Base-by-base conservation (phyloP, 2,888 invertebrate species). In the Cordilura impudica region DNA sequence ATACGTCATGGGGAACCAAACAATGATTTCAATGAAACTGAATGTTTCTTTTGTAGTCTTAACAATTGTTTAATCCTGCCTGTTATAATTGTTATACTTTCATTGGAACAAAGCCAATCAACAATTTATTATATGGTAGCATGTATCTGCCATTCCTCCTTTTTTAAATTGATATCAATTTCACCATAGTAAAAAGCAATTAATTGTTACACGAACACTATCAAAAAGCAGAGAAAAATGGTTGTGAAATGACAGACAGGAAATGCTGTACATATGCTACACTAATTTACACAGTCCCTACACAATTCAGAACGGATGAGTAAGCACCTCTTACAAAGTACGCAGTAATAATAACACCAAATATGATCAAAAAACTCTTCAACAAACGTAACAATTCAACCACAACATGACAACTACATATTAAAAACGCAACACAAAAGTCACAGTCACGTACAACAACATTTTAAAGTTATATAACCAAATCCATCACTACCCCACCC, bases 231-330 rank as follows among this genome's bases (percentile, higher is more conserved):
- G 7, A 69, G 69, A 56, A 65, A 69, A 56, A 66, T 71, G 8
- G 47, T 71, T 35, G 45, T 75, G 61, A 69, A 65, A 73, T 72
- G 61, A 72, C 54, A 78, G 67, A 51, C 49, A 54, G 16, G 53
- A 61, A 63, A 72, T 5, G 18, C 5, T 19, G 65, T 23, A 39
- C 35, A n/a, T 4, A 39, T 4, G 35, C n/a, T n/a, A n/a, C 35
- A n/a, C n/a, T n/a, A n/a, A n/a, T n/a, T n/a, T n/a, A n/a, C n/a
- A n/a, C n/a, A 39, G 12, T 39, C 12, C 12, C 4, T 12, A 12
- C 6, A 39, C 35, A n/a, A n/a, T n/a, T n/a, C n/a, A n/a, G 8
- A 31, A 31, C 31, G 8, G 12, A 31, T 39, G 10, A 12, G 10
- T 35, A 6, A 6, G 7, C 12, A 35, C 4, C 10, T 35, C 12